Evolutionary conservation across 2,797 vertebrate genomes (phyloP).

Genomic region (Helarctos malayanus): DNA sequence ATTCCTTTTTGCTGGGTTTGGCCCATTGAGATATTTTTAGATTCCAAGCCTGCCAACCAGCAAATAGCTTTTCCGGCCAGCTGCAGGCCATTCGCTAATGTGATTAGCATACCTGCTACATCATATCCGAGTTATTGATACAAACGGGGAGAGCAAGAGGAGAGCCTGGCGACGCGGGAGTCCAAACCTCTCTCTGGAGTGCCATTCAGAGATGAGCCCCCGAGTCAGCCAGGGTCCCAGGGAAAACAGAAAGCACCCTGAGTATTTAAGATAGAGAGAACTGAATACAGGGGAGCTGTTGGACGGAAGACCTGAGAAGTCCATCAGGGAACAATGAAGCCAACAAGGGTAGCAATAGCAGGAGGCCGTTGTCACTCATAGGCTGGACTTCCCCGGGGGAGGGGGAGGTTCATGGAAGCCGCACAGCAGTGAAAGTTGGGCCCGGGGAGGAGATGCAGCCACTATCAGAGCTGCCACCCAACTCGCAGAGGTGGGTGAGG

Average conservation of each 20-base stretch:
- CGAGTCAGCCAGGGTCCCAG: neutral
- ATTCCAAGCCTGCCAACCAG: slow-evolving; percentile 8
- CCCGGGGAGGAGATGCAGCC: neutral
- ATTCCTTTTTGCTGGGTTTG: slow-evolving; percentile 51
- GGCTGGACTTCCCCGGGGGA: neutral
- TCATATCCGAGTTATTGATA: slow-evolving; percentile 31
- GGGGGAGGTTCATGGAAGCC: neutral
- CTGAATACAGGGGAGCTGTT: neutral
- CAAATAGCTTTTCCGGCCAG: slow-evolving; percentile 49
- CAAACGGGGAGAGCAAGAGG: neutral
- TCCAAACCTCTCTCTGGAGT: neutral
- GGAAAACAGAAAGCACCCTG: slow-evolving; percentile 3
- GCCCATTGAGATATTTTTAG: slow-evolving; percentile 56
- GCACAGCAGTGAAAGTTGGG: neutral
- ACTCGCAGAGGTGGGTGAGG: neutral
- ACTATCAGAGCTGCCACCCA: neutral
- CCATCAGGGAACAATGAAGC: neutral
- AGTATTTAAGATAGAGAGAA: slow-evolving; percentile 25
- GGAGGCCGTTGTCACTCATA: neutral
- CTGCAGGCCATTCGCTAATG: slow-evolving; percentile 48
- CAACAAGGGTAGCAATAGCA: neutral
- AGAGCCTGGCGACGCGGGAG: neutral
- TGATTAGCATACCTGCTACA: neutral
- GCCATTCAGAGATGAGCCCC: neutral
- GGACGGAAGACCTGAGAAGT: neutral